Base-by-base conservation (phyloP, 2,888 invertebrate species). In the Hermaeophaga mercurialis region DNA sequence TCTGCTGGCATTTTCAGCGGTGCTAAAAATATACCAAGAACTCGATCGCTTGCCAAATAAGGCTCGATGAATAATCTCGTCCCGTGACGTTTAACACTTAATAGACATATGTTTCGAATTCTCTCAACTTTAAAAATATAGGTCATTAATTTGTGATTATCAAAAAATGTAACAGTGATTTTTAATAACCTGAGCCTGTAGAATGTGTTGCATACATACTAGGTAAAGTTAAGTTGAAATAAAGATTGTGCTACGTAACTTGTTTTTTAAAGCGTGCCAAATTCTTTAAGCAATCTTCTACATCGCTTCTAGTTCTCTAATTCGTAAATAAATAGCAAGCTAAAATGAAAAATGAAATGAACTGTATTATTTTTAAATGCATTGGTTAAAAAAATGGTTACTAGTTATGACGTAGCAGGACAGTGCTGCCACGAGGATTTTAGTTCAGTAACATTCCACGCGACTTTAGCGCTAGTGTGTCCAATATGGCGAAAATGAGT, bases 401-500 rank as follows among this genome's bases (percentile, higher is more conserved):
- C 11, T n/a, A 22, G 8, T 17, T 6, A 11, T 45, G 3, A 39
- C 39, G 17, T 31, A 9, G 6, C 19, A 39, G 3, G 28, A 8
- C 31, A 12, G 14, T 50, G 49, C 36, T 31, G 34, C 33, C 31
- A 36, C 39, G 55, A 22, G 15, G 46, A 14, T 6, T 24, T 17
- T 52, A 48, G 57, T 58, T 61, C 26, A 22, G 19, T 12, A 19
- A 28, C 31, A 2, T 14, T 24, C 47, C 61, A 58, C 57, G 38
- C 45, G 45, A 57, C 54, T 73, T 71, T 73, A 74, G 68, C 76
- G 64, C 61, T 49, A 75, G 78, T 79, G 70, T 68, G 66, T 80
- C 78, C 80, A 85, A 84, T 77, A 85, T 85, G 85, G 84, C 84
- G 78, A 83, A 79, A 78, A 79, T 75, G 79, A 78, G 77, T 80